Conservation (phyloP, 2,113 vertebrate genomes). For the Odocoileus virginianus region DNA sequence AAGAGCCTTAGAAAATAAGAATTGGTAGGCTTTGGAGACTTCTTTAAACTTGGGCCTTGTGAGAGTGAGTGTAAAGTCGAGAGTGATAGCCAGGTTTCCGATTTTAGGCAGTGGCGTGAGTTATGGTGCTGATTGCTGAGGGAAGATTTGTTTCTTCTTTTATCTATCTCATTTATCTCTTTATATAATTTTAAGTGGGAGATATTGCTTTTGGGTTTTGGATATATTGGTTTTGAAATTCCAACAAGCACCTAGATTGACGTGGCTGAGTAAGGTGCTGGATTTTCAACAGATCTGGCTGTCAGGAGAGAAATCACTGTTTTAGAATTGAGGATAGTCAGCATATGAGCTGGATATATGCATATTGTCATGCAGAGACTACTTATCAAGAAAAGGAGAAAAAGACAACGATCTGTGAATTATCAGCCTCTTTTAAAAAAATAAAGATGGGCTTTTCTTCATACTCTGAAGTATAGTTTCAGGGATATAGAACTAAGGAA, state of each 20-base stretch:
- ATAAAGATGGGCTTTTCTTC: background rate
- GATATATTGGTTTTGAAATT: slow-evolving; percentile 21
- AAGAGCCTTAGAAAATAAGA: background rate
- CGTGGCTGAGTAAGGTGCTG: background rate
- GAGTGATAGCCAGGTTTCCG: background rate
- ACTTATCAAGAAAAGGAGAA: background rate
- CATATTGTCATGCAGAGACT: background rate
- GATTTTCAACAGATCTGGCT: background rate
- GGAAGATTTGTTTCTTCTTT: background rate
- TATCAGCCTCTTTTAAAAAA: background rate
- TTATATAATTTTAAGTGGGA: background rate
- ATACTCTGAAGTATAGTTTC: background rate
- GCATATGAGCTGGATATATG: background rate
- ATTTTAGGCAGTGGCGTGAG: background rate
- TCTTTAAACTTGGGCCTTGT: background rate
- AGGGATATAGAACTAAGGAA: background rate
- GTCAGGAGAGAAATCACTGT: background rate
- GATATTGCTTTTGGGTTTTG: background rate
- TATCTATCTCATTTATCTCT: background rate
- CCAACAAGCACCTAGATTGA: background rate
- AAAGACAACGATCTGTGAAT: background rate
- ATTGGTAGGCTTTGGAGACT: background rate
- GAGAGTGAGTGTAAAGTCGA: background rate
- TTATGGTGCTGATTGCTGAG: background rate
- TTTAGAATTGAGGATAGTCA: background rate